Percentiles rank a stretch among this genome's conserved stretches.
Evolutionary conservation across 2,113 vertebrate genomes (phyloP).

Genomic region (Puma concolor): DNA sequence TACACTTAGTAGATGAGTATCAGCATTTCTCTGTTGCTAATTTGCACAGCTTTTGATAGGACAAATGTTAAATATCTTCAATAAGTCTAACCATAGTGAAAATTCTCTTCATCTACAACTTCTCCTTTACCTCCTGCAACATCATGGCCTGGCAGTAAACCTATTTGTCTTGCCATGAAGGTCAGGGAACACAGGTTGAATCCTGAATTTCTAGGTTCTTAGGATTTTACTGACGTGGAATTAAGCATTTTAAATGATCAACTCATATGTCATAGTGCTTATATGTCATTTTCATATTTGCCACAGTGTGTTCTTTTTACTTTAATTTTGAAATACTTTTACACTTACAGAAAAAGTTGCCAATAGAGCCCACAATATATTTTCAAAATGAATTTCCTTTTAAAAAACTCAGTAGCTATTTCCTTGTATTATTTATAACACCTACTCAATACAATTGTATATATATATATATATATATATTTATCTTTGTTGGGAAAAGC

Average conservation of each 20-base stretch:
- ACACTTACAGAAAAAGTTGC: not conserved
- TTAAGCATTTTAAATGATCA: not conserved
- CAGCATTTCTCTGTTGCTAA: not conserved
- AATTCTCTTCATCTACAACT: not conserved
- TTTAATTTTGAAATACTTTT: conserved; percentile 39
- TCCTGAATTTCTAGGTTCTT: not conserved
- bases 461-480: not conserved
- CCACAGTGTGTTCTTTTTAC: not conserved
- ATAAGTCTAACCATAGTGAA: not conserved
- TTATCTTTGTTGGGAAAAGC: not conserved
- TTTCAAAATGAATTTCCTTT: not conserved
- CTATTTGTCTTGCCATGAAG: not conserved
- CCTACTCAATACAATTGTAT: not conserved
- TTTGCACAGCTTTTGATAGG: not conserved
- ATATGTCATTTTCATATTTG: conserved; percentile 14
- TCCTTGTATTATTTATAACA: not conserved
- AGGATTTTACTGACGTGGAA: not conserved
- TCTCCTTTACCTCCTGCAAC: not conserved
- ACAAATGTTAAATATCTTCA: not conserved
- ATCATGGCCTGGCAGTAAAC: not conserved
- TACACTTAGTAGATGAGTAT: not conserved
- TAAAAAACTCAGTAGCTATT: not conserved
- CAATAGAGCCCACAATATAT: not conserved
- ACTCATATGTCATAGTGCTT: not conserved
- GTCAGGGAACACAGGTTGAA: not conserved